Evolutionary conservation across 2,888 invertebrate species (phyloP).

Genomic region (Chesias legatella): DNA sequence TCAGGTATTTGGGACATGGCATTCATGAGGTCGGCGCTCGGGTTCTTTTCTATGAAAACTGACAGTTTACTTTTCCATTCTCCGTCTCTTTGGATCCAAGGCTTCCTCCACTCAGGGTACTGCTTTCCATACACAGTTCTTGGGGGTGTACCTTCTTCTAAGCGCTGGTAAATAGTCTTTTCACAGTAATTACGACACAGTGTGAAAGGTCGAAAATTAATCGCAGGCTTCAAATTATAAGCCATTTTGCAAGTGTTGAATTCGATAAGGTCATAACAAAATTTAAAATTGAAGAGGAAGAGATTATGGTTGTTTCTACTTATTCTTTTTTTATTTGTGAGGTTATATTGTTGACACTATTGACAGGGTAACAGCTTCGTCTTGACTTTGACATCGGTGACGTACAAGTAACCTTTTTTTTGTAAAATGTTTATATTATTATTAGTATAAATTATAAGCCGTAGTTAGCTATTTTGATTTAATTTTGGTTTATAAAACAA

Average conservation of each 20-base stretch:
- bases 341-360: no score
- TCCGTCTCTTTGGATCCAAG: slow-evolving; percentile 79
- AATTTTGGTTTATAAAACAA: no score
- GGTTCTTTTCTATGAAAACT: slow-evolving; percentile 70
- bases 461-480: no score
- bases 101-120: slow-evolving; percentile 82
- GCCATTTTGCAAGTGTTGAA: slow-evolving; percentile 41
- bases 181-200: slow-evolving; percentile 51
- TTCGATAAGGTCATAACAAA: no score
- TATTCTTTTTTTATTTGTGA: no score
- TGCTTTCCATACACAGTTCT: slow-evolving; percentile 58
- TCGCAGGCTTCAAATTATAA: slow-evolving; percentile 37
- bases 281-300: no score
- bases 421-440: no score
- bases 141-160: slow-evolving; percentile 57
- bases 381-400: no score
- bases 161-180: slow-evolving; percentile 58
- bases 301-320: no score
- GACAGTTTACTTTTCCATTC: slow-evolving; percentile 81
- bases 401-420: no score
- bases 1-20: slow-evolving; percentile 77
- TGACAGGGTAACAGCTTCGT: no score
- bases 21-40: slow-evolving; percentile 56
- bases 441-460: no score
- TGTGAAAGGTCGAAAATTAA: slow-evolving; percentile 33